Evolutionary conservation across 1,140 invertebrate species (phyloP).

Genomic region (Forficula auricularia): DNA sequence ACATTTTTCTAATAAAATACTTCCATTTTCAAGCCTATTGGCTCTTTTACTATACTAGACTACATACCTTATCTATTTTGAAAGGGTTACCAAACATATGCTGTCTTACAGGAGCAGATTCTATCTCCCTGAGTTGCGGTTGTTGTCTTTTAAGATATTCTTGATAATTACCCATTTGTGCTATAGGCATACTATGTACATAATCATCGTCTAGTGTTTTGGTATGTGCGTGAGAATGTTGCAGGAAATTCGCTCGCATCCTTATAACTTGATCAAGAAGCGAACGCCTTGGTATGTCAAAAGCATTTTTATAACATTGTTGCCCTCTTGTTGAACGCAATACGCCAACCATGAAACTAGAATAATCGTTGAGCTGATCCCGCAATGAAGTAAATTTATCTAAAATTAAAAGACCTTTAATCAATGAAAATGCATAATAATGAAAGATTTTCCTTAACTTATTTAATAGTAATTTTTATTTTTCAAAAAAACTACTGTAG

Average conservation of each 20-base stretch:
- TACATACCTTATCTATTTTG: conserved; percentile 75
- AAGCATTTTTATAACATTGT: conserved; percentile 84
- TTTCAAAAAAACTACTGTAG: no score
- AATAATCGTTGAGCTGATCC: conserved; percentile 74
- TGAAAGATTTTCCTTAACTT: no score
- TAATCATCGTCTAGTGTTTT: conserved; percentile 73
- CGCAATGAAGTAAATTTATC: conserved; percentile 65
- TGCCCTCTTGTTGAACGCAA: conserved; percentile 35
- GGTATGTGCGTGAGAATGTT: conserved; percentile 50
- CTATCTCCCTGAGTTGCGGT: conserved; percentile 80
- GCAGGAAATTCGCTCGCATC: conserved; percentile 89
- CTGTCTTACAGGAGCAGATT: conserved; percentile 84
- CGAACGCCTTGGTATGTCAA: conserved; percentile 77
- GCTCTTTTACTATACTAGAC: no score
- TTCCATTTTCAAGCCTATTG: no score
- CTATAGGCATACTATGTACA: conserved; percentile 82
- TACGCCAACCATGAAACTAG: conserved; percentile 60
- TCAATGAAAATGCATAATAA: conserved; percentile 8
- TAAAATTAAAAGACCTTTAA: conserved; percentile 13
- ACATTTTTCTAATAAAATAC: no score
- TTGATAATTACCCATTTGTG: conserved; percentile 98
- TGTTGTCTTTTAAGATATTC: conserved; percentile 90
- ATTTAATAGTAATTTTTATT: no score
- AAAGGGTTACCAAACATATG: conserved; percentile 99
- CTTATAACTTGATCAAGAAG: conserved; percentile 81